Evolutionary conservation across 2,888 invertebrate species (phyloP).

Genomic region (Lasioglossum figueresi): DNA sequence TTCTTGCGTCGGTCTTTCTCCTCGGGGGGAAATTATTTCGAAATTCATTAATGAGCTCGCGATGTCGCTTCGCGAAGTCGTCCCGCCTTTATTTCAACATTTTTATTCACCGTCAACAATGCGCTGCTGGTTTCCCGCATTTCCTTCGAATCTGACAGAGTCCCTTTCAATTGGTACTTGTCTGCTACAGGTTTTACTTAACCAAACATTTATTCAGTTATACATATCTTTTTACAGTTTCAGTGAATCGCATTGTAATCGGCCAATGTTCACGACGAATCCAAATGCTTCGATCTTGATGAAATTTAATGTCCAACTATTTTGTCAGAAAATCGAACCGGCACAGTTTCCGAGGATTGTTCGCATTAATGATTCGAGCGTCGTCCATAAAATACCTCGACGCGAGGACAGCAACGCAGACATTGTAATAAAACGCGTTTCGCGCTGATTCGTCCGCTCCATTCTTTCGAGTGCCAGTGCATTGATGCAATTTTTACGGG

Average conservation of each 20-base stretch:
- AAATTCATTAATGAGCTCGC: constrained; percentile 8
- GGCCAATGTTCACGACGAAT: neutral
- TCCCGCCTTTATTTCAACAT: neutral
- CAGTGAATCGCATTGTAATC: neutral
- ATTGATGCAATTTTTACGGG: neutral
- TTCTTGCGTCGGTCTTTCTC: constrained; percentile 28
- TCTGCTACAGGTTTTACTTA: neutral
- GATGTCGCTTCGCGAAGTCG: neutral
- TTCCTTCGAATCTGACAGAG: neutral
- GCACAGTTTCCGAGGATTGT: neutral
- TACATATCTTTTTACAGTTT: neutral
- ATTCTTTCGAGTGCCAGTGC: neutral
- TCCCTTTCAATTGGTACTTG: neutral
- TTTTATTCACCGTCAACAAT: neutral
- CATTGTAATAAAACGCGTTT: neutral
- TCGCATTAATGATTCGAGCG: neutral
- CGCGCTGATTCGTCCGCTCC: neutral
- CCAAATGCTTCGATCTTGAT: neutral
- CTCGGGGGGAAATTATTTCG: constrained; percentile 21
- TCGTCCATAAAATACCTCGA: neutral
- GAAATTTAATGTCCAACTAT: neutral
- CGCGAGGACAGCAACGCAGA: neutral
- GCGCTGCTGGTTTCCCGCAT: neutral
- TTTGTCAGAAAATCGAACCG: neutral
- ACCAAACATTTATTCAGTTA: neutral